phyloP scores from a whole-genome alignment of 2,888 invertebrate genomes.

The Mantis religiosa region DNA sequence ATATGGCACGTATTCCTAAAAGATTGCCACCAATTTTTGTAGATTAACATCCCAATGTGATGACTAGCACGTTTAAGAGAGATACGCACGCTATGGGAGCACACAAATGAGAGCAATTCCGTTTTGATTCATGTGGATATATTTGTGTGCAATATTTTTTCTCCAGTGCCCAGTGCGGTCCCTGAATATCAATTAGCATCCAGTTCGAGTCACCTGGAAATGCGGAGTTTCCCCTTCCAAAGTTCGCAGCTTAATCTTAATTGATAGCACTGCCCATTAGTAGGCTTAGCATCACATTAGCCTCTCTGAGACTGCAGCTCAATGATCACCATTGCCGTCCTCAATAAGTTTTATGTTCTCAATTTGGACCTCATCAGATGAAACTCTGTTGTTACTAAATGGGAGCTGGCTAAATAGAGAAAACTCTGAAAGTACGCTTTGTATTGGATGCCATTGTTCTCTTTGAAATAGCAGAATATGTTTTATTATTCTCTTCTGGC shows the following conservation, averaged over 20 bases:
- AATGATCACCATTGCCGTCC: neutral
- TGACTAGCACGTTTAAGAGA: no score
- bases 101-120: neutral
- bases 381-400: neutral
- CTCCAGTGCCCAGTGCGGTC: neutral
- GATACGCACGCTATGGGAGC: neutral
- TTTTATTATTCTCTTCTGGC: no score
- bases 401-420: neutral
- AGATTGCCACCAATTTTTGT: no score
- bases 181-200: neutral
- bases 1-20: no score
- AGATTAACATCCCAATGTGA: no score
- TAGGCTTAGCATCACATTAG: neutral
- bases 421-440: neutral
- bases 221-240: neutral
- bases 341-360: neutral
- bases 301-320: neutral
- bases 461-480: no score
- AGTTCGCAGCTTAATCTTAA: constrained; percentile 1
- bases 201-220: neutral
- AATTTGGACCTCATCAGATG: neutral
- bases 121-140: neutral
- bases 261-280: neutral
- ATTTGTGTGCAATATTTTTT: neutral
- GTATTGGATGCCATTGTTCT: neutral